phyloP scores from a whole-genome alignment of 2,888 invertebrate genomes.

The Nipponacmea schrenckii region DNA sequence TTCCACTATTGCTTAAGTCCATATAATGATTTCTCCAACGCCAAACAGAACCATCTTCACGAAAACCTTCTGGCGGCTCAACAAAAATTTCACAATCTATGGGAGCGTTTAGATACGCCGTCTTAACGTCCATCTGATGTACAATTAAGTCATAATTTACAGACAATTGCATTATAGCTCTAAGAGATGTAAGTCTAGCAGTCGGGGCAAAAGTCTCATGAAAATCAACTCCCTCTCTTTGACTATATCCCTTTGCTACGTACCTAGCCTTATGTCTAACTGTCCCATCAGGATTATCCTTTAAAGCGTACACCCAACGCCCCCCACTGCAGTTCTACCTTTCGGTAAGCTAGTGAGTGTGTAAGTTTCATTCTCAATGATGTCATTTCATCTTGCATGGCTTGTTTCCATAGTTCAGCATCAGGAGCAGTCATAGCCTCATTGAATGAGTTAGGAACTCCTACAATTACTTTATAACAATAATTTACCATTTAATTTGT shows the following conservation, averaged over 20 bases:
- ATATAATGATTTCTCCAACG: constrained; percentile 32
- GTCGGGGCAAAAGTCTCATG: constrained; percentile 41
- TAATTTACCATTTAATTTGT: constrained; percentile 21
- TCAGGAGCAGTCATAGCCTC: constrained; percentile 27
- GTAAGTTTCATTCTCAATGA: constrained; percentile 34
- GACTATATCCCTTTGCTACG: constrained; percentile 37
- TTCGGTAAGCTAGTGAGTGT: constrained; percentile 27
- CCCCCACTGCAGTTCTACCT: constrained; percentile 27
- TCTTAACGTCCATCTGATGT: constrained; percentile 37
- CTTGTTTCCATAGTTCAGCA: constrained; percentile 23
- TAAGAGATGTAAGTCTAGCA: constrained; percentile 29
- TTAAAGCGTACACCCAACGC: constrained; percentile 34
- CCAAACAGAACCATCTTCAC: not conserved
- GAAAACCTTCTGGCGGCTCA: constrained; percentile 33
- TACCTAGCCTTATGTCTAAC: constrained; percentile 31
- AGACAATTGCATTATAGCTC: constrained; percentile 33
- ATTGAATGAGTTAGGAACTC: not conserved
- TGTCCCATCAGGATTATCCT: constrained; percentile 24
- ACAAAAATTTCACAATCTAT: constrained; percentile 37
- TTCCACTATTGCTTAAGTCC: constrained; percentile 29
- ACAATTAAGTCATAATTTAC: constrained; percentile 27
- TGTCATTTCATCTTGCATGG: constrained; percentile 33
- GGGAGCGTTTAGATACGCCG: constrained; percentile 34
- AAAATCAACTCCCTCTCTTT: constrained; percentile 34
- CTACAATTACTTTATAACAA: constrained; percentile 17